Evolutionary conservation across 53 echinoderm and acorn worm species (phyloP), one percentile per base, ranked within the genome.

Genomic region (Hippasteria phrygiana): DNA sequence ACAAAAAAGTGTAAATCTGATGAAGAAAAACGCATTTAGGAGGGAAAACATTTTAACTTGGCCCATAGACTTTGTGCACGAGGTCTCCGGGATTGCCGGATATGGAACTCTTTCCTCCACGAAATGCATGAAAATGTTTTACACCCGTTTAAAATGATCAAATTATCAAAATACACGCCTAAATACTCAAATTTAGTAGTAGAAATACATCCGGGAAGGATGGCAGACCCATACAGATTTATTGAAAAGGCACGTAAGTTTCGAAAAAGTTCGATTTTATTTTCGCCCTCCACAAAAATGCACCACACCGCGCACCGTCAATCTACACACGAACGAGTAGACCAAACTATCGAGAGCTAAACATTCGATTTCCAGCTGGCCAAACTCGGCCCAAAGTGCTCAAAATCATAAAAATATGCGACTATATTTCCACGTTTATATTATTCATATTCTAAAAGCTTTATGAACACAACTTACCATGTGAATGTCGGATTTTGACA

Each of bases 361-460:
- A 32, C 33, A 9, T 66, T 33, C 66, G 31, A 66, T 66, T 66
- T 66, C 17, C 26, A 29, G 35, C 66, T 29, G 35, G 35, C 66
- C 66, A 66, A 66, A 66, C 13, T 66, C 35, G 66, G 29, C 66
- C 66, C 9, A 34, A 66, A 66, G 9, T 32, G 3, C 5, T 35
- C 36, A 34, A 66, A 66, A 66, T 66, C 66, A 66, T 66, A 66
- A 66, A 66, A 66, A 66, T 66, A 66, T 66, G 33, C 66, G 8
- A 33, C 34, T 34, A 32, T 66, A 66, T 66, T 66, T 66, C 17
- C 66, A 66, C 2, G 12, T 12, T 33, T 66, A 9, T 66, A 35
- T 29, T 13, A 29, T 66, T 1, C 1, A 66, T 33, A 32, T 11
- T 66, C 2, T 34, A 10, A 32, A 10, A 32, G 33, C 14, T 33